Conservation (phyloP, 2,113 vertebrate genomes). For the Passer montanus region DNA sequence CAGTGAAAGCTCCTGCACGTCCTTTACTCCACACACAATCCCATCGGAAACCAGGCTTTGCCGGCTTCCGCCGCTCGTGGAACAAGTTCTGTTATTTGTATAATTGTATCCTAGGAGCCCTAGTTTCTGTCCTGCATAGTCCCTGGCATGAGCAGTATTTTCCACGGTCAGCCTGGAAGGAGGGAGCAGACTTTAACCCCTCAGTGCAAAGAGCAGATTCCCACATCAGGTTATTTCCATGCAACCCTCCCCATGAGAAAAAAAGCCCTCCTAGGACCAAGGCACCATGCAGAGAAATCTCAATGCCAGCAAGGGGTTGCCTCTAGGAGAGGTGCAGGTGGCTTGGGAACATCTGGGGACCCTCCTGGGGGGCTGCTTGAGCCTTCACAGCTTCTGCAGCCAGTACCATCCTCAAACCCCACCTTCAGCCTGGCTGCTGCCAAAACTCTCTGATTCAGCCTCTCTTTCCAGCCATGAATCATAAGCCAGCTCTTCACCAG, state of each 20-base stretch:
- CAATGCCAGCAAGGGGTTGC: rapidly evolving
- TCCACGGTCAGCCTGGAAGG: conserved; percentile 37
- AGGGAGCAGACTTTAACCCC: conserved; percentile 19
- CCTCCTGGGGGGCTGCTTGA: not conserved
- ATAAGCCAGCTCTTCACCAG: not conserved
- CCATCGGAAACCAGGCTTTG: not conserved
- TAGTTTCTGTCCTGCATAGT: conserved; percentile 5
- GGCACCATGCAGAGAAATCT: not conserved
- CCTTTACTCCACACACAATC: not conserved
- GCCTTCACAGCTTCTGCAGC: not conserved
- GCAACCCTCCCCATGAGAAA: not conserved
- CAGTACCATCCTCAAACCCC: not conserved
- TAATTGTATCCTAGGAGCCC: conserved; percentile 55
- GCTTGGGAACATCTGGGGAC: not conserved
- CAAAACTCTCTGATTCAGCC: not conserved
- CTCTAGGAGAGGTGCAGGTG: not conserved
- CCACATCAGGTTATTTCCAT: not conserved
- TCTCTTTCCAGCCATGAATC: not conserved
- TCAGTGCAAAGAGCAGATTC: not conserved
- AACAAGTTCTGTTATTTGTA: conserved; percentile 49
- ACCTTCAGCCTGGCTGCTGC: not conserved
- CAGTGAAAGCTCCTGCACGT: not conserved
- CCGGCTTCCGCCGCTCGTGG: not conserved
- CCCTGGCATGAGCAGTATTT: conserved; percentile 15
- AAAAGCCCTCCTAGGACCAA: not conserved